Percentiles rank a stretch among this genome's conserved stretches.
These are phyloP conservation scores for Platycheirus albimanus DNA, from an alignment of 2,888 invertebrate genomes.

Conservation along the genomic window DNA sequence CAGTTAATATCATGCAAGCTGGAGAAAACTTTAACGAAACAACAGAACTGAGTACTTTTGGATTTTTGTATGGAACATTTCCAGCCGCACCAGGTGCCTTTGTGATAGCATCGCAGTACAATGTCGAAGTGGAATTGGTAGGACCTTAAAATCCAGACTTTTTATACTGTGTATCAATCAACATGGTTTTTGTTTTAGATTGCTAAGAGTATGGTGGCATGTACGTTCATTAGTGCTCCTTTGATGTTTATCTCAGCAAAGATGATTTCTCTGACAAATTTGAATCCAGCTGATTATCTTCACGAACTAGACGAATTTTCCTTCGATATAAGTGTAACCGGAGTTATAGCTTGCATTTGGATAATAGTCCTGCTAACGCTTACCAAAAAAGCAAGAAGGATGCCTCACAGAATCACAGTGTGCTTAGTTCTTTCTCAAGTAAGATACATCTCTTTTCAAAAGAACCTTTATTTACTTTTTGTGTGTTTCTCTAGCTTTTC, in stretches of 20 bases:
- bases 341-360: slow-evolving; percentile 91
- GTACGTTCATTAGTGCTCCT: slow-evolving; percentile 96
- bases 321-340: slow-evolving; percentile 92
- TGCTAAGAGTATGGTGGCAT: slow-evolving; percentile 96
- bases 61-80: slow-evolving; percentile 97
- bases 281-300: slow-evolving; percentile 88
- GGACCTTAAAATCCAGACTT: slow-evolving; percentile 78
- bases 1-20: slow-evolving; percentile 89
- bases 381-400: slow-evolving; percentile 89
- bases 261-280: slow-evolving; percentile 91
- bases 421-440: slow-evolving; percentile 92
- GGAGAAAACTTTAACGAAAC: slow-evolving; percentile 89
- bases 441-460: slow-evolving; percentile 70
- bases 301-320: slow-evolving; percentile 90
- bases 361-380: slow-evolving; percentile 88
- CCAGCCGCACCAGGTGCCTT: slow-evolving; percentile 98
- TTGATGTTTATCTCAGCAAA: slow-evolving; percentile 97
- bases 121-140: slow-evolving; percentile 93
- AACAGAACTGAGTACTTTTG: slow-evolving; percentile 93
- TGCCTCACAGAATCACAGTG: slow-evolving; percentile 92
- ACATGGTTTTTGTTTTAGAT: slow-evolving; percentile 84
- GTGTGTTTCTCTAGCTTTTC: slow-evolving; percentile 83
- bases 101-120: slow-evolving; percentile 95
- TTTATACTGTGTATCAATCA: no score
- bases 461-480: not conserved